Conservation (phyloP, 2,797 vertebrate genomes). For the Tadarida brasiliensis region DNA sequence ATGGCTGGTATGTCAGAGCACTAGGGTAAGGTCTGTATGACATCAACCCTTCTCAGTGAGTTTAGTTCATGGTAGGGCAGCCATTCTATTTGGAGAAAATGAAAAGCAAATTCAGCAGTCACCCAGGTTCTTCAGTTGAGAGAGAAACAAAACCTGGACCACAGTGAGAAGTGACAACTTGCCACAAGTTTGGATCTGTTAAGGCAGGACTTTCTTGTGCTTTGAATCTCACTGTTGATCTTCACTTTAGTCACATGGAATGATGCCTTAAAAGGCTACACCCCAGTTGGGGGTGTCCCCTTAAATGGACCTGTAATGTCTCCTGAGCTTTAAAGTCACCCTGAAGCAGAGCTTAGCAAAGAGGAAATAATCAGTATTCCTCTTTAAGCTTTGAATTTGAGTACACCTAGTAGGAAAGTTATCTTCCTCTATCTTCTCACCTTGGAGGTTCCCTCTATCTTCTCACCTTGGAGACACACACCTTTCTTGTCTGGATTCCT, state of each 20-base stretch:
- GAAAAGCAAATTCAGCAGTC: background rate
- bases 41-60: background rate
- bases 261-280: conserved; percentile 25
- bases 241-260: conserved; percentile 58
- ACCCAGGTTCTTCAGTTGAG: background rate
- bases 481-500: background rate
- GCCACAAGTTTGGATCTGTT: conserved; percentile 59
- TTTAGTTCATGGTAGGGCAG: conserved; percentile 4
- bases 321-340: conserved; percentile 39
- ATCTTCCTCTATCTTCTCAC: background rate
- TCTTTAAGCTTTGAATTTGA: conserved; percentile 23
- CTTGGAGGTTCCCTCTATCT: background rate
- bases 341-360: conserved; percentile 19
- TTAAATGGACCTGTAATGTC: background rate
- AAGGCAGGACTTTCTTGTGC: conserved; percentile 27
- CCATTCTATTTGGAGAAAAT: background rate
- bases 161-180: background rate
- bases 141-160: background rate
- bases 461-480: background rate
- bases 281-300: conserved; percentile 18
- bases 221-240: conserved; percentile 67
- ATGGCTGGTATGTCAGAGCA: background rate
- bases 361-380: conserved; percentile 20
- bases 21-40: background rate
- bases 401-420: background rate